Evolutionary conservation across 1,140 invertebrate genomes (phyloP).

Genomic region (Drosophila serrata): DNA sequence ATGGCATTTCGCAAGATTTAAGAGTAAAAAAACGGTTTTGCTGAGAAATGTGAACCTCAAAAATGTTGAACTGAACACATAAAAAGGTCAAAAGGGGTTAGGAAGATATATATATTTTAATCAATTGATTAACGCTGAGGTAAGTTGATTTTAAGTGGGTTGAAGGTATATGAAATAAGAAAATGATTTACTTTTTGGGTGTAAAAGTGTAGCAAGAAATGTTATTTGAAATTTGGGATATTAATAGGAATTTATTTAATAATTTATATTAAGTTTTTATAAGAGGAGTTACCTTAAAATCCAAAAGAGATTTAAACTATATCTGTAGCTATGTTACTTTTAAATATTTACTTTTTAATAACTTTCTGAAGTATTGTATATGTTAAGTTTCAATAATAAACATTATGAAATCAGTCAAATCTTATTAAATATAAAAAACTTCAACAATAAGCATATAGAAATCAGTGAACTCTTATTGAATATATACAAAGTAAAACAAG

Average conservation of each 20-base stretch:
- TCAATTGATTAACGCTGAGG: conserved; percentile 5
- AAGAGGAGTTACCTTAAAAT: rapidly evolving
- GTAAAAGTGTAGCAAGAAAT: not conserved
- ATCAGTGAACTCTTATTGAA: not conserved
- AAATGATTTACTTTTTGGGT: not conserved
- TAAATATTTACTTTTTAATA: not conserved
- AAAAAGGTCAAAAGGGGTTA: conserved; percentile 40
- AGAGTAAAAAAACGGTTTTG: conserved; percentile 24
- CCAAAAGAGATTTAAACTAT: not conserved
- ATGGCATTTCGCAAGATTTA: conserved; percentile 48
- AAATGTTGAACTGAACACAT: conserved; percentile 15
- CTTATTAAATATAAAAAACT: not conserved
- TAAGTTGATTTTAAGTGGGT: conserved; percentile 4
- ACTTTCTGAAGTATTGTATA: not conserved
- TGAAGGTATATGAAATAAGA: too few species aligned
- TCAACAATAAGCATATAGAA: not conserved
- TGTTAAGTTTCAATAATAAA: too few species aligned
- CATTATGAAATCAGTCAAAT: too few species aligned
- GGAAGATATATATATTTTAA: conserved; percentile 1
- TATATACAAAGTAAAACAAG: too few species aligned
- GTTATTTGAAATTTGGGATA: not conserved
- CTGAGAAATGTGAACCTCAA: conserved; percentile 15
- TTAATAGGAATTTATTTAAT: not conserved
- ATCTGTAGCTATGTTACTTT: too few species aligned
- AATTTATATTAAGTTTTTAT: not conserved